phyloP scores from a whole-genome alignment of 2,888 invertebrate species.

The Andrena hattorfiana region DNA sequence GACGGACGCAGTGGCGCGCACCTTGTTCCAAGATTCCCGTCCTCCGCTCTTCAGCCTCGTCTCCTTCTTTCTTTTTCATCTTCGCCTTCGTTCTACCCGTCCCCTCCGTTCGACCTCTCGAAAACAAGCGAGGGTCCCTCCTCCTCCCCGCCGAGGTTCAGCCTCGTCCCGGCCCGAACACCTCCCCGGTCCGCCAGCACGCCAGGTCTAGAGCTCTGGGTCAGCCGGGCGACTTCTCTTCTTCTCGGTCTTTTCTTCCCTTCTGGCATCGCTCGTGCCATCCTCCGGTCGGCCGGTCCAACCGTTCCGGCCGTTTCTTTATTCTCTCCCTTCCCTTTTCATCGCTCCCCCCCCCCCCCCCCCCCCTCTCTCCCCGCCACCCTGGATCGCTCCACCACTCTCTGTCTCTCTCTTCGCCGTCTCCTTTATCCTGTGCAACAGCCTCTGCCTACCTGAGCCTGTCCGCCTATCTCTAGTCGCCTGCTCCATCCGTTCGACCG shows the following conservation, averaged over 20 bases:
- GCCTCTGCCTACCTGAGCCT: slow-evolving; percentile 13
- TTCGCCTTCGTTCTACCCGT: slow-evolving; percentile 7
- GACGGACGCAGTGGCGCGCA: slow-evolving; percentile 72
- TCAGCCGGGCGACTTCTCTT: slow-evolving; percentile 56
- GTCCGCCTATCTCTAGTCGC: slow-evolving; percentile 31
- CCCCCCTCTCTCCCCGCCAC: neutral
- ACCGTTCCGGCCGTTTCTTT: slow-evolving; percentile 51
- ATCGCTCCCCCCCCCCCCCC: slow-evolving; percentile 8
- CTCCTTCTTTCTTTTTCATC: neutral
- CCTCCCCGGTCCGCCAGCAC: slow-evolving; percentile 2
- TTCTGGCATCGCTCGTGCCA: slow-evolving; percentile 57
- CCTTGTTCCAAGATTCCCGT: slow-evolving; percentile 62
- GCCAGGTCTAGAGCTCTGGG: slow-evolving; percentile 41
- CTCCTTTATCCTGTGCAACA: slow-evolving; percentile 26
- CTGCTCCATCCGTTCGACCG: slow-evolving; percentile 62
- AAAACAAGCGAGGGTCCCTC: slow-evolving; percentile 12
- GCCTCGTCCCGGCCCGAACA: slow-evolving; percentile 20
- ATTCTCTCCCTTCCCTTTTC: slow-evolving; percentile 35
- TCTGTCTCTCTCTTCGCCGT: slow-evolving; percentile 12
- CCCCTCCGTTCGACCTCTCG: slow-evolving; percentile 1
- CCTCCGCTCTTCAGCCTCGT: slow-evolving; percentile 31
- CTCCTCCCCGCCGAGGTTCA: slow-evolving; percentile 2
- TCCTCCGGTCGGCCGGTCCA: slow-evolving; percentile 39
- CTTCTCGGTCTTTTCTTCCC: slow-evolving; percentile 54
- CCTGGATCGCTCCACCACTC: slow-evolving; percentile 25